Conservation (phyloP, 2,888 invertebrate genomes). For the Eilema depressum region DNA sequence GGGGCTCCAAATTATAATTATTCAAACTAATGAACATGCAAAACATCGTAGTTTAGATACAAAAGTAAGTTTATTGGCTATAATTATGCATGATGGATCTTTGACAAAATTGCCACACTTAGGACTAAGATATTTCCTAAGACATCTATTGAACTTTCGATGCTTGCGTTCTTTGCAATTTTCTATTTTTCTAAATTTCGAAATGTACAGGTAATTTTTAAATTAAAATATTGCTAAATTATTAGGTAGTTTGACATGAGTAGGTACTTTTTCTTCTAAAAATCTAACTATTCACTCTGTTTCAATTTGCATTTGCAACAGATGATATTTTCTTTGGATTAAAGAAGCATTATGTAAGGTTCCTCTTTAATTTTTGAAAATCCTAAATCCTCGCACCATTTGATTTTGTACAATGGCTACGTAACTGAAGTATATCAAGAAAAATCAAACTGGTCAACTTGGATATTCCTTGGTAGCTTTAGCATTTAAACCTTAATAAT, state of each 20-base stretch:
- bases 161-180: conserved; percentile 76
- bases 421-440: conserved; percentile 8
- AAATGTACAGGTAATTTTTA: conserved; percentile 61
- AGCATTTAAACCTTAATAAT: conserved; percentile 29
- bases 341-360: conserved; percentile 77
- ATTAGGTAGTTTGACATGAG: conserved; percentile 49
- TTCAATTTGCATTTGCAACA: conserved; percentile 78
- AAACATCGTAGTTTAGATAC: conserved; percentile 60
- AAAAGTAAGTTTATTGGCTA: conserved; percentile 63
- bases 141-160: conserved; percentile 62
- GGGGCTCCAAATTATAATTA: conserved; percentile 34
- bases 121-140: conserved; percentile 49
- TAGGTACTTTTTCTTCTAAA: conserved; percentile 53
- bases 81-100: conserved; percentile 68
- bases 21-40: conserved; percentile 43
- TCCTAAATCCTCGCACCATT: conserved; percentile 58
- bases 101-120: conserved; percentile 53
- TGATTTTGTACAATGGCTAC: conserved; percentile 52
- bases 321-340: conserved; percentile 76
- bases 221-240: conserved; percentile 52
- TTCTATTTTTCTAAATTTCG: conserved; percentile 62
- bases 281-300: conserved; percentile 73
- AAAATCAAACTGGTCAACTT: conserved; percentile 60
- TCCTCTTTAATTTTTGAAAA: conserved; percentile 66
- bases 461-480: conserved; percentile 63